Percentiles rank a stretch among this genome's conserved stretches.
These are phyloP conservation scores for Hydra vulgaris DNA, from an alignment of 30 jellyfish, hydroid and myxozoan genomes.

Conservation along the genomic window DNA sequence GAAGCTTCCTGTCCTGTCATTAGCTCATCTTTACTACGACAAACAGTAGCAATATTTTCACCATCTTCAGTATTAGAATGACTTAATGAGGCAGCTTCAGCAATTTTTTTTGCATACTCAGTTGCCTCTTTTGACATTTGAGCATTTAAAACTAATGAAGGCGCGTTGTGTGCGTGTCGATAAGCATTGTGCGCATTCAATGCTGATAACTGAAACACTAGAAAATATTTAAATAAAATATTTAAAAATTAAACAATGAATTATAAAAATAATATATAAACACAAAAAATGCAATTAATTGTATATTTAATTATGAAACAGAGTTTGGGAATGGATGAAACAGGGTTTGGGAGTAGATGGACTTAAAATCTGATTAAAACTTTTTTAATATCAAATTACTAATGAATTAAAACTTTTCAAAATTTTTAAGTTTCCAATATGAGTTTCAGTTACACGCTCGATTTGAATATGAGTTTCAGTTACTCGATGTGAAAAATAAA, in stretches of 20 bases:
- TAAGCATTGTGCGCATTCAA: constrained; percentile 72
- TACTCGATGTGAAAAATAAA: no score
- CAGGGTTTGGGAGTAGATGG: no score
- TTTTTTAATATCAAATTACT: no score
- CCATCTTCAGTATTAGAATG: constrained; percentile 95
- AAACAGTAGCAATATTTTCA: constrained; percentile 88
- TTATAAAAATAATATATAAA: not conserved
- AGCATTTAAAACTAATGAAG: constrained; percentile 42
- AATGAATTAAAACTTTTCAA: no score
- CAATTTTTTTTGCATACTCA: constrained; percentile 73
- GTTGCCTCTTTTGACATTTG: constrained; percentile 82
- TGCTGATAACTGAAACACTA: constrained; percentile 58
- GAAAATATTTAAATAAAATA: not conserved
- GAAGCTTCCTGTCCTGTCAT: constrained; percentile 94
- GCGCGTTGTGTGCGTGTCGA: constrained; percentile 58
- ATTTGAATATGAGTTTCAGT: no score
- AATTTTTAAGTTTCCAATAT: no score
- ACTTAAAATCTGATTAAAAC: no score
- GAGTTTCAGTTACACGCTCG: no score
- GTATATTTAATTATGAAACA: no score
- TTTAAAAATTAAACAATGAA: not conserved
- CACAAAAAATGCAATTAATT: no score
- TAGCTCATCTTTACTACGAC: constrained; percentile 45
- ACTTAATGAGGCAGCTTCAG: constrained; percentile 57
- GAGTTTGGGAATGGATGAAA: no score